Conservation (phyloP, 2,888 invertebrate species). For the Caenorhabditis doughertyi region DNA sequence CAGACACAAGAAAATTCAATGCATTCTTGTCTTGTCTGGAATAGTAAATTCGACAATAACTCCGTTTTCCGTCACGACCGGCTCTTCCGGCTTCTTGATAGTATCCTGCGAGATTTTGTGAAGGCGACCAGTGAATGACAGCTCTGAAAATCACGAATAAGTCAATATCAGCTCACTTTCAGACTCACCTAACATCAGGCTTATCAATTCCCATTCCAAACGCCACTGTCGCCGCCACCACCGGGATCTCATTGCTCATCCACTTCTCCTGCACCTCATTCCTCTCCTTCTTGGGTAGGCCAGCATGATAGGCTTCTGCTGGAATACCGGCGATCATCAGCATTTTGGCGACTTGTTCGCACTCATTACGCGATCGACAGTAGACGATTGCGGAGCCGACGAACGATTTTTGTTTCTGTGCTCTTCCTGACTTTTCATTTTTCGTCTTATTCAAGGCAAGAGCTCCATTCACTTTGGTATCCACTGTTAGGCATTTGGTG, state of each 20-base stretch:
- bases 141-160: constrained; percentile 86
- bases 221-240: constrained; percentile 96
- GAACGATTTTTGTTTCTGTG: constrained; percentile 45
- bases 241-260: constrained; percentile 92
- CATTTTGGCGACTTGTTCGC: constrained; percentile 90
- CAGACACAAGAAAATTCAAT: constrained; percentile 89
- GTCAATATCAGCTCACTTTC: not conserved
- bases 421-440: constrained; percentile 31
- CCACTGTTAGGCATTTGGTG: constrained; percentile 57
- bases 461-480: not conserved
- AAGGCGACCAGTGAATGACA: constrained; percentile 96
- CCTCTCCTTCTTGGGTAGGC: constrained; percentile 85
- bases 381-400: constrained; percentile 89
- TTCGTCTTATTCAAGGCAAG: constrained; percentile 6
- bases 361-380: constrained; percentile 94
- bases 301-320: constrained; percentile 78
- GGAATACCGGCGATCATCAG: constrained; percentile 86
- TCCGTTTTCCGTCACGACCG: constrained; percentile 93
- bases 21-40: constrained; percentile 90
- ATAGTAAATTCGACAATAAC: constrained; percentile 95
- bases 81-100: constrained; percentile 97
- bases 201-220: constrained; percentile 99
- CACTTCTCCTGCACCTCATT: constrained; percentile 92
- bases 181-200: constrained; percentile 88
- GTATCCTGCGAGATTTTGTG: constrained; percentile 95